Conservation (phyloP, 1,140 invertebrate species). For the Eumeta japonica region DNA sequence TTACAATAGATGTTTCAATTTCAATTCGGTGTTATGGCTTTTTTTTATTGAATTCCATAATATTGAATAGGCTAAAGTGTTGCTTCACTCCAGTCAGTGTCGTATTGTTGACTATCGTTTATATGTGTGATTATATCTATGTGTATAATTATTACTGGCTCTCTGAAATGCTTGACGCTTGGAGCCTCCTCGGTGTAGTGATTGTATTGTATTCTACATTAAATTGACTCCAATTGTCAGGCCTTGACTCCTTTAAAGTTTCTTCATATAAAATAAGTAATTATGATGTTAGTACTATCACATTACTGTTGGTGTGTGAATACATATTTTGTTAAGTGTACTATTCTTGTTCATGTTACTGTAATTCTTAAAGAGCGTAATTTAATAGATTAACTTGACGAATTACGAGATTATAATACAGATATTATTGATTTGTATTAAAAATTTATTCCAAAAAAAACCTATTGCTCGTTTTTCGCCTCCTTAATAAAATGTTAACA, state of each 20-base stretch:
- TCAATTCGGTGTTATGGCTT: too few species aligned
- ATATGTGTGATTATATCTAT: too few species aligned
- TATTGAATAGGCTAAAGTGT: too few species aligned
- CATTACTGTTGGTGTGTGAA: conserved; percentile 17
- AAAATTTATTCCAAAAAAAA: conserved; percentile 50
- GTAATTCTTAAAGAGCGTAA: conserved; percentile 53
- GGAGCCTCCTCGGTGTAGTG: too few species aligned
- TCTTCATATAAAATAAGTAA: background rate
- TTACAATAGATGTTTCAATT: too few species aligned
- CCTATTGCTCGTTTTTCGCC: conserved; percentile 54
- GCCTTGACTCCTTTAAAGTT: background rate
- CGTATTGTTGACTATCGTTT: too few species aligned
- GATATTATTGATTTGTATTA: conserved; percentile 51
- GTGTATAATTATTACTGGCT: too few species aligned
- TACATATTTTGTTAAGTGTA: conserved; percentile 29
- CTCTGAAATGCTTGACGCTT: too few species aligned
- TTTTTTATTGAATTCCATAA: too few species aligned
- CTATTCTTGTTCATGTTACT: conserved; percentile 55
- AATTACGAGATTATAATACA: conserved; percentile 48
- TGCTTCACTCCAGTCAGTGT: too few species aligned
- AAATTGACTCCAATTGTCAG: background rate
- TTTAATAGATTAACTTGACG: conserved; percentile 48
- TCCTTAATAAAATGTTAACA: conserved; percentile 57
- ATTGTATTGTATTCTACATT: too few species aligned
- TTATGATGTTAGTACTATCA: background rate